Evolutionary conservation across 2,888 invertebrate species (phyloP).

Genomic region (Limenitis camilla): DNA sequence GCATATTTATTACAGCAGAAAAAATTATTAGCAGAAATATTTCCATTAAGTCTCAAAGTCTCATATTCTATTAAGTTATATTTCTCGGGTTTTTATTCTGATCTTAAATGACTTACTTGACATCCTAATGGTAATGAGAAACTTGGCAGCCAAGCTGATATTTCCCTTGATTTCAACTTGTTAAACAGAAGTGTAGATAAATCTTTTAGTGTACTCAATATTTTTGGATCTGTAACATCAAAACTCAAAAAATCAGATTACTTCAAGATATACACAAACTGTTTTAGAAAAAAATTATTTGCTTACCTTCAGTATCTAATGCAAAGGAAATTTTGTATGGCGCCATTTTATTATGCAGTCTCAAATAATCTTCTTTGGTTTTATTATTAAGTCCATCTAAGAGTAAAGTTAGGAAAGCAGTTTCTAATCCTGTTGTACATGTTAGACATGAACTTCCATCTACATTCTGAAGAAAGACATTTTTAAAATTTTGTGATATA

Average conservation of each 20-base stretch:
- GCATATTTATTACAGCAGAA: conserved; percentile 3
- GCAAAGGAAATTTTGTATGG: conserved; percentile 85
- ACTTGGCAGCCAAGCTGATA: conserved; percentile 49
- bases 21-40: too few relatives aligned
- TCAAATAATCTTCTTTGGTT: conserved; percentile 66
- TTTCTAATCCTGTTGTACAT: conserved; percentile 66
- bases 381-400: conserved; percentile 75
- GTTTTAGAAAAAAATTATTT: background rate
- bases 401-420: conserved; percentile 70
- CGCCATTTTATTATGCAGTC: conserved; percentile 81
- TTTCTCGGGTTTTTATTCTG: too few relatives aligned
- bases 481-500: too few relatives aligned
- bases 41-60: too few relatives aligned
- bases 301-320: conserved; percentile 53
- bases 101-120: conserved; percentile 39
- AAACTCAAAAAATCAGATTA: too few relatives aligned
- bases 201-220: conserved; percentile 35
- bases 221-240: conserved; percentile 28
- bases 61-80: too few relatives aligned
- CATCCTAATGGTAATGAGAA: conserved; percentile 38
- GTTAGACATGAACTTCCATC: conserved; percentile 41
- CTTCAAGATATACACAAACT: background rate
- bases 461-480: conserved; percentile 30
- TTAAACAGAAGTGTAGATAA: conserved; percentile 43
- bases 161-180: conserved; percentile 39